phyloP scores from a whole-genome alignment of 2,888 invertebrate species.

The Cerastoderma edule region DNA sequence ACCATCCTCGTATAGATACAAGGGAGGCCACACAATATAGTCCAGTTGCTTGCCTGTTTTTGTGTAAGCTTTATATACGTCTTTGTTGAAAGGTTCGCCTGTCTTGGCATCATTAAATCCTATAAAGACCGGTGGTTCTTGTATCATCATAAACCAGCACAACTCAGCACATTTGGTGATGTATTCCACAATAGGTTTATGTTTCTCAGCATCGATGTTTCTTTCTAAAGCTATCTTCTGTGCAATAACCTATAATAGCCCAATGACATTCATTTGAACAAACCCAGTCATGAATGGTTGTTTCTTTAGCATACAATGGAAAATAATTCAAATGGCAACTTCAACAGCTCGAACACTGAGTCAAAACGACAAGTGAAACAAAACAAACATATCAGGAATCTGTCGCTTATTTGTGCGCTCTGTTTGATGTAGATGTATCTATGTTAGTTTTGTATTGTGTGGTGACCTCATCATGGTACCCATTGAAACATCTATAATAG shows the following conservation, averaged over 20 bases:
- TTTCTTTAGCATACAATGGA: no score
- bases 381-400: no score
- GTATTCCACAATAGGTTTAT: not conserved
- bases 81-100: not conserved
- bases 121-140: conserved; percentile 1
- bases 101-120: not conserved
- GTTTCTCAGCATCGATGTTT: not conserved
- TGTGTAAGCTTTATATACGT: conserved; percentile 2
- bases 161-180: not conserved
- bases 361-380: no score
- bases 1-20: not conserved
- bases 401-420: no score
- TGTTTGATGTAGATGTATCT: no score
- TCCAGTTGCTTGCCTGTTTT: not conserved
- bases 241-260: not conserved
- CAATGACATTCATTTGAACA: no score
- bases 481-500: no score
- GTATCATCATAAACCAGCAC: conserved; percentile 4
- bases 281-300: no score
- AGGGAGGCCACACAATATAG: not conserved
- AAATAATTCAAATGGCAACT: no score
- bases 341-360: no score
- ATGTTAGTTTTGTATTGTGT: no score
- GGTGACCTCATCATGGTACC: no score
- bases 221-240: not conserved